A percentile compares a stretch with the other conserved stretches of the same genome.
phyloP scores from a whole-genome alignment of 2,888 invertebrate genomes.

The Agelastica alni region DNA sequence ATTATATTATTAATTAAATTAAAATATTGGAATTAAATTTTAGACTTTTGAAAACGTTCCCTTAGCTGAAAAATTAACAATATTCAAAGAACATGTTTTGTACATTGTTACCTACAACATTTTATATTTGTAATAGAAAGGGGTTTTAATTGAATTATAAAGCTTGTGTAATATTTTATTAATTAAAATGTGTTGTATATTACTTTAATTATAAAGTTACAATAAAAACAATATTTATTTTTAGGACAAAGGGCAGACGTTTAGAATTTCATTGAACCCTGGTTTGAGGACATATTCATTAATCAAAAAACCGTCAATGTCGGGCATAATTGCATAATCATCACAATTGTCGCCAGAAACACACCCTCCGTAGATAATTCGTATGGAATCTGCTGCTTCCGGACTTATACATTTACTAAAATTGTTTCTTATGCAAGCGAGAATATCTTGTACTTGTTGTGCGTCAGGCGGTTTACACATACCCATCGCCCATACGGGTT shows the following conservation, averaged over 20 bases:
- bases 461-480: constrained; percentile 1
- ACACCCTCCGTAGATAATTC: constrained; percentile 1
- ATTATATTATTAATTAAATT: no score
- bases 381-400: background rate
- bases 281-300: background rate
- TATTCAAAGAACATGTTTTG: no score
- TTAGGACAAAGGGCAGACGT: background rate
- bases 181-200: no score
- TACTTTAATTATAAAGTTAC: background rate
- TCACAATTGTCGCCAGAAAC: constrained; percentile 2
- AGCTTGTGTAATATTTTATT: no score
- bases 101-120: no score
- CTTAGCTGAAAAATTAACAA: no score
- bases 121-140: no score
- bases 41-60: no score
- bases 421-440: constrained; percentile 1
- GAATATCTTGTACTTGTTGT: constrained; percentile 4
- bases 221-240: background rate
- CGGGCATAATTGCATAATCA: background rate
- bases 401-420: constrained; percentile 3
- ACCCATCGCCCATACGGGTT: background rate
- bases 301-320: background rate
- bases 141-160: no score
- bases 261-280: background rate
- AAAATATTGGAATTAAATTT: no score